A percentile compares a stretch with the other conserved stretches of the same genome.
phyloP scores from a whole-genome alignment of 2,888 invertebrate genomes.

The Tiphia femorata region DNA sequence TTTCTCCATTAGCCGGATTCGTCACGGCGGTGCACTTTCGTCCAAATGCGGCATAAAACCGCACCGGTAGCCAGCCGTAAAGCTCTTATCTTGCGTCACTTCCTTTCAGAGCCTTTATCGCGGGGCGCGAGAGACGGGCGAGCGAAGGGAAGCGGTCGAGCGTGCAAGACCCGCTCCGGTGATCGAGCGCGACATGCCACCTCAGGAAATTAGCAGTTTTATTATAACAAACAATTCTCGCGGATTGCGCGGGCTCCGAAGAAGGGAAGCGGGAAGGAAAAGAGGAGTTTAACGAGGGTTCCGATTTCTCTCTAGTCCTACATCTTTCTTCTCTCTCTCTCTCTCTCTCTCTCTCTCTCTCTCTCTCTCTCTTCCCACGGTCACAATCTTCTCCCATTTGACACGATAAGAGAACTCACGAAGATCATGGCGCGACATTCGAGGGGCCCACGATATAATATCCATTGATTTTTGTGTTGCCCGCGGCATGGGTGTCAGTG shows the following conservation, averaged over 20 bases:
- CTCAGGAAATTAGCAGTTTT: constrained; percentile 59
- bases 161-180: background rate
- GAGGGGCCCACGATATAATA: constrained; percentile 45
- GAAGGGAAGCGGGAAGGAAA: constrained; percentile 2
- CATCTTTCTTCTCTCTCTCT: background rate
- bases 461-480: constrained; percentile 59
- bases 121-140: constrained; percentile 20
- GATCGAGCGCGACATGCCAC: constrained; percentile 23
- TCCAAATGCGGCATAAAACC: constrained; percentile 40
- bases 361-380: background rate
- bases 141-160: constrained; percentile 14
- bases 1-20: constrained; percentile 38
- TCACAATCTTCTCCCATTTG: background rate
- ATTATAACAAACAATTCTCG: constrained; percentile 52
- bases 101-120: constrained; percentile 34
- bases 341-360: background rate
- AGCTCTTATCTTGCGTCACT: constrained; percentile 43
- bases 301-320: background rate
- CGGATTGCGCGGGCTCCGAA: constrained; percentile 3
- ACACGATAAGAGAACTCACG: background rate
- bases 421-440: background rate
- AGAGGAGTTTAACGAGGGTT: background rate
- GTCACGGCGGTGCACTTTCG: constrained; percentile 43
- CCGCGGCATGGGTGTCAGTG: constrained; percentile 26
- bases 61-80: constrained; percentile 26